Evolutionary conservation across 1,140 invertebrate genomes (phyloP).

Genomic region (Calephelis nemesis): DNA sequence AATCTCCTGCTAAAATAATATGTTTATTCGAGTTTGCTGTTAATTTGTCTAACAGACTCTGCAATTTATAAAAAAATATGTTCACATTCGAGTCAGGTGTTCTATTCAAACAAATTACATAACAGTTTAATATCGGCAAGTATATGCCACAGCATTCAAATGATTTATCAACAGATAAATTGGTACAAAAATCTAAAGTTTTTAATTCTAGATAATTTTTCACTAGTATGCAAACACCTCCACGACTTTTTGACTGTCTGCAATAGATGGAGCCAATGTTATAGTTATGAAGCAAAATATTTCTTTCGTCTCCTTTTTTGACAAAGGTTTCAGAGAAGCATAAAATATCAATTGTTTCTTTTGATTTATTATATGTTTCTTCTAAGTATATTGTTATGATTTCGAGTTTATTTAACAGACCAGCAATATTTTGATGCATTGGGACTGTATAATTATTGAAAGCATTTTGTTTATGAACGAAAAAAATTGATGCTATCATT

Average conservation of each 20-base stretch:
- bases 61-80: neutral
- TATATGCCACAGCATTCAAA: conserved; percentile 1
- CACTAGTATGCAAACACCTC: neutral
- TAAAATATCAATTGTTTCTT: too few species aligned
- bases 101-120: neutral
- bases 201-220: neutral
- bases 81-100: neutral
- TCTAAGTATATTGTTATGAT: neutral
- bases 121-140: neutral
- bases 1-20: neutral
- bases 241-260: neutral
- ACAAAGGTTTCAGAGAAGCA: neutral
- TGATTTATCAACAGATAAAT: neutral
- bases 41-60: neutral
- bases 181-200: neutral
- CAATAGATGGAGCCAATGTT: neutral
- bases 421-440: conserved; percentile 4
- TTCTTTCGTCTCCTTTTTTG: neutral
- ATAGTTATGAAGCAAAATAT: neutral
- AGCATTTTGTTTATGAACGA: neutral
- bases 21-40: neutral
- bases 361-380: neutral
- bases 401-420: neutral
- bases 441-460: neutral
- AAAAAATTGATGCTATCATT: neutral